Conservation (phyloP, 2,113 vertebrate species). For the Pelusios castaneus region DNA sequence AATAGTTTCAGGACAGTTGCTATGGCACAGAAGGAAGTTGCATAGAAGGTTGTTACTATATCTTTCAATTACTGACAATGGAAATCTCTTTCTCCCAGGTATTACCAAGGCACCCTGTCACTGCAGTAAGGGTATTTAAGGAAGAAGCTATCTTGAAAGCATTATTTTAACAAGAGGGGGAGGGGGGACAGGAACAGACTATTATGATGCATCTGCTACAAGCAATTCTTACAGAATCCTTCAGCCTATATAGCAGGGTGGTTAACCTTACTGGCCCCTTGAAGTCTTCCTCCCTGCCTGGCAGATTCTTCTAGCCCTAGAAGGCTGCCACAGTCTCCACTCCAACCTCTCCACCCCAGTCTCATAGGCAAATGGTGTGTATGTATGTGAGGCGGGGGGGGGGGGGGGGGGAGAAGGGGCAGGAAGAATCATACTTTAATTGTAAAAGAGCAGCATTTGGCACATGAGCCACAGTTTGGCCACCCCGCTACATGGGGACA, state of each 20-base stretch:
- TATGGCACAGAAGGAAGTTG: conserved; percentile 3
- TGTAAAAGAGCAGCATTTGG: too few relatives aligned
- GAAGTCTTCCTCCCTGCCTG: too few relatives aligned
- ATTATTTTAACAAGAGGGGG: background rate
- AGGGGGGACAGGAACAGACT: background rate
- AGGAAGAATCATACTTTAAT: too few relatives aligned
- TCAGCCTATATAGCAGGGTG: background rate
- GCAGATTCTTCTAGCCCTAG: too few relatives aligned
- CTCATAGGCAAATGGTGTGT: too few relatives aligned
- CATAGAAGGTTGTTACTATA: conserved; percentile 37
- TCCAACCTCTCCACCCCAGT: too few relatives aligned
- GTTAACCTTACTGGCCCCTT: too few relatives aligned
- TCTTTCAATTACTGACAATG: conserved; percentile 31
- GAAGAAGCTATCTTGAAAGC: background rate
- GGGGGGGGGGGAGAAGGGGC: too few relatives aligned
- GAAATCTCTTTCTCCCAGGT: background rate
- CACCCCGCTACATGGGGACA: background rate
- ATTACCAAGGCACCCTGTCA: background rate
- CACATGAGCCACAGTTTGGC: too few relatives aligned
- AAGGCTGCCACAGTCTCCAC: too few relatives aligned
- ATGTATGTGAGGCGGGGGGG: too few relatives aligned
- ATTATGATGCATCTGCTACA: background rate
- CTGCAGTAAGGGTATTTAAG: conserved; percentile 39
- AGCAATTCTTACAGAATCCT: background rate
- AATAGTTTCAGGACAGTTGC: conserved; percentile 44